phyloP scores from a whole-genome alignment of 2,113 vertebrate species.

The Pedionomus torquatus region DNA sequence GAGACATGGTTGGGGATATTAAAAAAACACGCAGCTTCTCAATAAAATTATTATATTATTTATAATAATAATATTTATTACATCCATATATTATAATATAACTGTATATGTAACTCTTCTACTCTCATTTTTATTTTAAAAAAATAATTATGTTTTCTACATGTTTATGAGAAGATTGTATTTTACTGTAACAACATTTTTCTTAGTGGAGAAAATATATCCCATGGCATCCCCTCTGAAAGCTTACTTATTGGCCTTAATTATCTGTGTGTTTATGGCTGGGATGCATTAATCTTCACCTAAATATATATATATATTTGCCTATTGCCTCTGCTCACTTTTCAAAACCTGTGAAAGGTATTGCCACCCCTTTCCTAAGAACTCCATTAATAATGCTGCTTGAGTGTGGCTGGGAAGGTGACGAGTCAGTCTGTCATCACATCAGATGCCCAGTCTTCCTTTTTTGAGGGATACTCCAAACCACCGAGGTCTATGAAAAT shows the following conservation, averaged over 20 bases:
- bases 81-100: too few species aligned
- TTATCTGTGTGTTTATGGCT: background rate
- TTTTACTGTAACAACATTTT: background rate
- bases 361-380: background rate
- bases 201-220: background rate
- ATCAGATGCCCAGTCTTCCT: background rate
- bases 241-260: background rate
- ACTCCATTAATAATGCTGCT: background rate
- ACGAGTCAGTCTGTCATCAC: background rate
- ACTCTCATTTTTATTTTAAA: background rate
- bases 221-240: background rate
- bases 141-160: background rate
- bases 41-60: background rate
- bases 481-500: background rate
- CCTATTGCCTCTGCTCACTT: background rate
- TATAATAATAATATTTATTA: too few species aligned
- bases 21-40: accelerated
- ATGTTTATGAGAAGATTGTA: background rate
- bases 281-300: background rate
- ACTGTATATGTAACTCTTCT: too few species aligned
- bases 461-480: background rate
- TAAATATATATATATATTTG: background rate
- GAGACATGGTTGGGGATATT: background rate
- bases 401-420: background rate
- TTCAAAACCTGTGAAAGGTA: background rate